Evolutionary conservation across 1,140 invertebrate genomes (phyloP), one percentile per base, ranked within the genome.

Genomic region (Cryptotermes secundus): DNA sequence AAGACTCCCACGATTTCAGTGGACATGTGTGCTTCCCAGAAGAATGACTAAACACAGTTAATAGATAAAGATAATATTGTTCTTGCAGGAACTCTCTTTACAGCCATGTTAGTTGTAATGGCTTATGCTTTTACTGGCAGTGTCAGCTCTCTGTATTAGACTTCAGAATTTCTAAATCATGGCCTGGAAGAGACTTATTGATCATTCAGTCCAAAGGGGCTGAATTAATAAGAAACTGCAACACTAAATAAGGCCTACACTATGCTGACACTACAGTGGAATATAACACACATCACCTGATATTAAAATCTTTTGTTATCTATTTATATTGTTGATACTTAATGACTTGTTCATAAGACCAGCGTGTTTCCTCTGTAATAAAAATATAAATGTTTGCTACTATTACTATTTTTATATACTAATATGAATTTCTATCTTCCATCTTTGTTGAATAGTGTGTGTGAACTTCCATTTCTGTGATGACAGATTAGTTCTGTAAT

Each of bases 321-420:
- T 31, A n/a, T 31, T n/a, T 72, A n/a, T 12, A 72, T 72, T 72
- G 4, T 72, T 72, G n/a, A 72, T 26, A 31, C 14, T 72, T n/a
- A 72, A 31, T 72, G 9, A 72, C 3, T 7, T 72, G 12, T 72
- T 72, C 3, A 31, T 3, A 72, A n/a, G 59, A 72, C 9, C 26
- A 72, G 16, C 14, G 7, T 72, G 31, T 31, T 72, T 72, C 14
- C n/a, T 72, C n/a, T 31, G 26, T n/a, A 72, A n/a, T 72, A 72
- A 72, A 45, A 81, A n/a, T 82, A 31, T 31, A 45, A 82, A 82
- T 82, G 81, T 82, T 82, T 42, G 36, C 35, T 45, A 45, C n/a
- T 34, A 45, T 38, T 42, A 53, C 81, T 82, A 82, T 82, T 82
- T 82, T 82, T 82, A 82, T 82, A 82, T 45, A 22, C 81, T 45